phyloP scores from a whole-genome alignment of 2,888 invertebrate species.

The Sphecodes monilicornis region DNA sequence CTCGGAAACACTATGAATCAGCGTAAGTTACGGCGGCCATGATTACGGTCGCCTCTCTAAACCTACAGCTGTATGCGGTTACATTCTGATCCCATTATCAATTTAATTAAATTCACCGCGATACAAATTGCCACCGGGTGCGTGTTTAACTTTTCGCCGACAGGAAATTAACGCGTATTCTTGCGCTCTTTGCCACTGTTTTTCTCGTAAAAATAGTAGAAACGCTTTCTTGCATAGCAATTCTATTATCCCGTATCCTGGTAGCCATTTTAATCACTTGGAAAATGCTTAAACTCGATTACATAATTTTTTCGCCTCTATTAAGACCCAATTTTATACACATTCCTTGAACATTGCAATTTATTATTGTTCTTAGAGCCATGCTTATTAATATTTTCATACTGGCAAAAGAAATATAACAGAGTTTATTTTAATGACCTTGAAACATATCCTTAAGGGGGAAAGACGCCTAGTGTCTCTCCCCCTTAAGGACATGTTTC shows the following conservation, averaged over 20 bases:
- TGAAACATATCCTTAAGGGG: not conserved
- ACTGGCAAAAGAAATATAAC: no score
- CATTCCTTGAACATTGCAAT: not conserved
- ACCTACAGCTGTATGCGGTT: constrained; percentile 46
- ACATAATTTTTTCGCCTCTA: no score
- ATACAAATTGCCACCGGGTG: constrained; percentile 42
- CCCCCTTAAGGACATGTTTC: no score
- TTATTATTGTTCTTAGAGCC: no score
- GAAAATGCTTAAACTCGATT: not conserved
- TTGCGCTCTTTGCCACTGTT: not conserved
- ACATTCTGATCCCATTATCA: constrained; percentile 57
- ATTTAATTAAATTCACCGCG: constrained; percentile 53
- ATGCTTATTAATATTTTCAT: no score
- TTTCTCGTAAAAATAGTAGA: not conserved
- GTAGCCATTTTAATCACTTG: not conserved
- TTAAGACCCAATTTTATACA: no score
- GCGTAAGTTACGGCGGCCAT: constrained; percentile 54
- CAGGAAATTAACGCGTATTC: constrained; percentile 11
- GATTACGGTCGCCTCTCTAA: constrained; percentile 50
- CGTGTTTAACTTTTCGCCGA: constrained; percentile 11
- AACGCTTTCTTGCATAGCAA: not conserved
- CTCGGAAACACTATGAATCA: constrained; percentile 48
- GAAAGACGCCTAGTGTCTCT: no score
- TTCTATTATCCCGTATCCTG: not conserved
- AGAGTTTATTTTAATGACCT: not conserved